These are phyloP conservation scores for Hetaerina titia DNA, from an alignment of 2,888 invertebrate species.

Conservation along the genomic window DNA sequence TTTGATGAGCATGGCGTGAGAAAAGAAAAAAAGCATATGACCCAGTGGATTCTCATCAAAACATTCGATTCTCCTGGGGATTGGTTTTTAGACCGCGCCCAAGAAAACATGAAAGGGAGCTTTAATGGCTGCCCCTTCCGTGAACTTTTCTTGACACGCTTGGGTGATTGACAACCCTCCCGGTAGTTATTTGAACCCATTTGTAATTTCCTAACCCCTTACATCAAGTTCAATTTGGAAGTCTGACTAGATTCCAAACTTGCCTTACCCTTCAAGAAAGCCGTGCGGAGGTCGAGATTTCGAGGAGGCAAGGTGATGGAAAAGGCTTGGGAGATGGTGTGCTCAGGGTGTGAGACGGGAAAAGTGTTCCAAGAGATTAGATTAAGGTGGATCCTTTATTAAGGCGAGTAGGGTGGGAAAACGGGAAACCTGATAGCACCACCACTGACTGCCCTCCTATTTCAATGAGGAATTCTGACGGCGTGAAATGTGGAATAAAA, in stretches of 20 bases:
- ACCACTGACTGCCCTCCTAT: not conserved
- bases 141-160: too few species aligned
- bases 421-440: not conserved
- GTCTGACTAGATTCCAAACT: not conserved
- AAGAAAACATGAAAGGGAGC: too few species aligned
- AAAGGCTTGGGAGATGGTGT: not conserved
- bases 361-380: constrained; percentile 11
- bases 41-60: too few species aligned
- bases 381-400: not conserved
- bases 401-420: not conserved
- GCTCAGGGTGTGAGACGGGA: not conserved
- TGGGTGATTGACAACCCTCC: too few species aligned
- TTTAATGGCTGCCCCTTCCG: too few species aligned
- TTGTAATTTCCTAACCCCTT: not conserved
- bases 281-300: not conserved
- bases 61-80: too few species aligned
- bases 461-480: not conserved
- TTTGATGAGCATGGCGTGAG: too few species aligned
- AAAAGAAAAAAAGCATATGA: too few species aligned
- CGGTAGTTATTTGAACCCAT: not conserved
- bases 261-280: not conserved
- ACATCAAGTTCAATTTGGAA: not conserved
- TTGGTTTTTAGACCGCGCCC: too few species aligned
- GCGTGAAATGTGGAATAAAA: not conserved
- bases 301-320: not conserved